Evolutionary conservation across 2,888 invertebrate genomes (phyloP).

Genomic region (Luffia ferchaultella): DNA sequence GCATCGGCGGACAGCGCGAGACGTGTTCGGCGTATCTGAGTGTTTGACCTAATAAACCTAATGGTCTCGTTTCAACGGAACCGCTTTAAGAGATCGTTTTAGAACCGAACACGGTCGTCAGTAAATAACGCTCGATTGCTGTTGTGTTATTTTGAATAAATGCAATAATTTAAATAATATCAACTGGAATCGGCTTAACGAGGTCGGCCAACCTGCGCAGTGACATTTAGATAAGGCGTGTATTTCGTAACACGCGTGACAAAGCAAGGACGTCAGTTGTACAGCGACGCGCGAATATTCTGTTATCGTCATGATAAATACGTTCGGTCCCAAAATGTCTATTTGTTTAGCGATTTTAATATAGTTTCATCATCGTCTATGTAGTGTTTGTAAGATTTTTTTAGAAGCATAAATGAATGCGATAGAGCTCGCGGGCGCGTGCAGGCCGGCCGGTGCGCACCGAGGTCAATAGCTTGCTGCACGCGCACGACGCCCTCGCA

Average conservation of each 20-base stretch:
- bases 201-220: not conserved
- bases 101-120: no score
- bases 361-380: not conserved
- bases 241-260: not conserved
- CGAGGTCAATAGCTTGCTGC: constrained; percentile 44
- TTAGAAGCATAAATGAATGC: no score
- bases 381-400: no score
- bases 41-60: no score
- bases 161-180: no score
- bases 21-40: no score
- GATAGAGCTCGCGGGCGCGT: not conserved
- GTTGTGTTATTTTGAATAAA: no score
- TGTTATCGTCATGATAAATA: not conserved
- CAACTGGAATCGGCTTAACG: no score
- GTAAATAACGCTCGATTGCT: no score
- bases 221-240: not conserved
- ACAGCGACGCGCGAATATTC: not conserved
- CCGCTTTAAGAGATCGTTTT: no score
- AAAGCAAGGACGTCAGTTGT: not conserved
- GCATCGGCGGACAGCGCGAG: no score
- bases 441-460: constrained; percentile 9
- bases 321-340: not conserved
- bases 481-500: constrained; percentile 17
- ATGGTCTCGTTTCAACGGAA: no score
- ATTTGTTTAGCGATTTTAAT: not conserved